These are phyloP conservation scores for Dicycla oo DNA, from an alignment of 2,888 invertebrate species.

Conservation along the genomic window DNA sequence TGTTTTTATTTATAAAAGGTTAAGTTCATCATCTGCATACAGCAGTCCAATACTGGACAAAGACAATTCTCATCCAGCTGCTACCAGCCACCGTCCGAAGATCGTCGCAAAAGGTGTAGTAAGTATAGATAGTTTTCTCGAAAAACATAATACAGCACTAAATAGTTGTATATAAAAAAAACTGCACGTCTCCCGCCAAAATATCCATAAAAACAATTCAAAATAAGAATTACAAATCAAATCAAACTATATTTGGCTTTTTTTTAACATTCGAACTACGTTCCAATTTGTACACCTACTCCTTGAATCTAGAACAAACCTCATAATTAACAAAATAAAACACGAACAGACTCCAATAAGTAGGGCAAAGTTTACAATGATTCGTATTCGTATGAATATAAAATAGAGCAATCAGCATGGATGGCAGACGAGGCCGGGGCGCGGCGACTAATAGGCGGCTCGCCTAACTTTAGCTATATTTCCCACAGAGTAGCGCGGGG, in stretches of 20 bases:
- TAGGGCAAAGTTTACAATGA: slow-evolving; percentile 51
- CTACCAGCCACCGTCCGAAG: not conserved
- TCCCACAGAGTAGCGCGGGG: slow-evolving; percentile 60
- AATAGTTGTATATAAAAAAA: not conserved
- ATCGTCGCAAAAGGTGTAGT: not conserved
- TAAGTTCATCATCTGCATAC: not conserved
- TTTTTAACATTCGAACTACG: not conserved
- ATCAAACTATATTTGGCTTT: too few species aligned
- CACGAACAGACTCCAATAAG: slow-evolving; percentile 35
- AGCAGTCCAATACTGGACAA: not conserved
- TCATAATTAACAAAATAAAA: slow-evolving; percentile 38
- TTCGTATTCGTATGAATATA: slow-evolving; percentile 59
- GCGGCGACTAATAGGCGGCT: slow-evolving; percentile 76
- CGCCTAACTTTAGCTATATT: slow-evolving; percentile 65
- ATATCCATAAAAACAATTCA: not conserved
- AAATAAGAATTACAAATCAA: slow-evolving; percentile 14
- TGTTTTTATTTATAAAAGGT: not conserved
- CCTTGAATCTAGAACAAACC: slow-evolving; percentile 23
- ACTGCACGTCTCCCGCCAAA: not conserved
- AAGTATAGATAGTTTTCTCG: not conserved
- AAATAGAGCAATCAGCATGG: slow-evolving; percentile 66
- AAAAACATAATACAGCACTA: not conserved
- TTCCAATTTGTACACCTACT: slow-evolving; percentile 15
- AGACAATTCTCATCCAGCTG: not conserved
- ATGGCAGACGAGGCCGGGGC: slow-evolving; percentile 66